Evolutionary conservation across 2,888 invertebrate genomes (phyloP).

Genomic region (Zygothrica quintamaculata): DNA sequence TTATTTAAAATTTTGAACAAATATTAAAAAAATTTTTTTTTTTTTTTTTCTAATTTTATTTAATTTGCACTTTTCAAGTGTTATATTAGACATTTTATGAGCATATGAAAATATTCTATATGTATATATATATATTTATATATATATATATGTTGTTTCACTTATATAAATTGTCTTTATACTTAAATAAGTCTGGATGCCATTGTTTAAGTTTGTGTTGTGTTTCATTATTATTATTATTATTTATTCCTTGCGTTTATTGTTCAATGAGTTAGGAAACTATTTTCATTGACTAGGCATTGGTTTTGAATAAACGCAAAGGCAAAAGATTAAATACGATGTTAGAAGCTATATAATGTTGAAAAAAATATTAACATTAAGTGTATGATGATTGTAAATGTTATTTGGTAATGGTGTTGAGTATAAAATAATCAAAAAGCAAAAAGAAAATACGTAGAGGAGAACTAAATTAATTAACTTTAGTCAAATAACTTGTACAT

Average conservation of each 20-base stretch:
- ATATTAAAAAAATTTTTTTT: too few relatives aligned
- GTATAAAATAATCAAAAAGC: conserved; percentile 3
- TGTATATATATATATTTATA: conserved; percentile 21
- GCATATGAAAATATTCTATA: conserved; percentile 68
- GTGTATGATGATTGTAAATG: not conserved
- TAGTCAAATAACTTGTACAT: not conserved
- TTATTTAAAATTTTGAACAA: too few relatives aligned
- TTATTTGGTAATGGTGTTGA: conserved; percentile 8
- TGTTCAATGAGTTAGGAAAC: conserved; percentile 34
- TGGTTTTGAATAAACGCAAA: conserved; percentile 32
- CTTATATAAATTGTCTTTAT: conserved; percentile 53
- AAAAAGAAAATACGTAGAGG: not conserved
- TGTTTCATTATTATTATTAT: too few relatives aligned
- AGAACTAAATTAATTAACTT: not conserved
- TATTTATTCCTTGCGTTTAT: too few relatives aligned
- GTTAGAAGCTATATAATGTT: conserved; percentile 21
- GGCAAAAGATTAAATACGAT: conserved; percentile 33
- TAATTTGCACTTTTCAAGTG: conserved; percentile 40
- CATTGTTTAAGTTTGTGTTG: too few relatives aligned
- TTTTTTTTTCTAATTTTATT: conserved; percentile 30
- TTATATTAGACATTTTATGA: conserved; percentile 40
- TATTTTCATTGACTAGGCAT: conserved; percentile 48
- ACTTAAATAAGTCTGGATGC: conserved; percentile 55
- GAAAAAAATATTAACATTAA: conserved; percentile 28
- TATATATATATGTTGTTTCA: too few relatives aligned